Percentiles rank a stretch among this genome's conserved stretches.
Evolutionary conservation across 2,113 vertebrate genomes (phyloP).

Genomic region (Plecturocebus donacophilus): DNA sequence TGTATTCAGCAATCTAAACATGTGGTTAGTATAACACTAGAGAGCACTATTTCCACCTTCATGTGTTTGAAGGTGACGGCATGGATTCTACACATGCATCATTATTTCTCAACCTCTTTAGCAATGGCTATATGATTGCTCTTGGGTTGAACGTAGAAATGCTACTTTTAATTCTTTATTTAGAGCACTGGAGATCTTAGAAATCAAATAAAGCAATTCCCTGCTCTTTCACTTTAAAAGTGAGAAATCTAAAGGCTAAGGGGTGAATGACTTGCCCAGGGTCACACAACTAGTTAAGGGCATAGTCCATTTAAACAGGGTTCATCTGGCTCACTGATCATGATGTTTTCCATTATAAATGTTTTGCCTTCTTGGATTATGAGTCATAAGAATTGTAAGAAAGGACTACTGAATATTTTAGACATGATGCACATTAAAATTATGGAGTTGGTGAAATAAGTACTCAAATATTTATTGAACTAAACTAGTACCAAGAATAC

Average conservation of each 20-base stretch:
- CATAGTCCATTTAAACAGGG: neutral
- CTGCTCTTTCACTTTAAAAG: neutral
- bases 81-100: neutral
- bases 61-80: neutral
- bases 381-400: constrained; percentile 38
- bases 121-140: neutral
- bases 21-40: neutral
- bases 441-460: neutral
- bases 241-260: neutral
- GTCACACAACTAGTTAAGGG: neutral
- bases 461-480: constrained; percentile 7
- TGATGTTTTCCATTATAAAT: neutral
- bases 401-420: constrained; percentile 18
- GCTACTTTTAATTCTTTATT: neutral
- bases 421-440: constrained; percentile 32
- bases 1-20: neutral
- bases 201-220: neutral
- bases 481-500: neutral
- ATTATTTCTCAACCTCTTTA: neutral
- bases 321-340: neutral
- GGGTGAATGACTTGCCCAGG: neutral
- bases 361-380: constrained; percentile 1
- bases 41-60: neutral
- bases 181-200: neutral
- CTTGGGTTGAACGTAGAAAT: neutral